These are phyloP conservation scores for Anthrax anthrax DNA, from an alignment of 2,888 invertebrate genomes.

Conservation along the genomic window DNA sequence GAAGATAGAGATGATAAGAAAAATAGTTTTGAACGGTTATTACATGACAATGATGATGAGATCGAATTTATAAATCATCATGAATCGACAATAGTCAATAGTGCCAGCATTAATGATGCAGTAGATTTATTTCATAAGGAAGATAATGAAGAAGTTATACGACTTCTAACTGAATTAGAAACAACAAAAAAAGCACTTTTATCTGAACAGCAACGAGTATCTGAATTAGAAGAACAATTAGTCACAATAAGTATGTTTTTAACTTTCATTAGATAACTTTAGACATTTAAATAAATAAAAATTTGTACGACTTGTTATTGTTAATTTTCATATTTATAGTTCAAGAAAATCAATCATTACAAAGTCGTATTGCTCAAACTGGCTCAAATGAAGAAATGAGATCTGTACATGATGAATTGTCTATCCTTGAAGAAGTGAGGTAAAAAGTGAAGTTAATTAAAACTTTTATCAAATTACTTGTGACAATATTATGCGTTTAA, in stretches of 20 bases:
- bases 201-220: conserved; percentile 55
- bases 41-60: too few species aligned
- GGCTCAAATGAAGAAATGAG: conserved; percentile 60
- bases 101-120: not conserved
- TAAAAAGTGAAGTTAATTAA: conserved; percentile 25
- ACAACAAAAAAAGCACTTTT: conserved; percentile 51
- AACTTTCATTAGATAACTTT: not conserved
- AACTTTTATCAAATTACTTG: too few species aligned
- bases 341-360: conserved; percentile 32
- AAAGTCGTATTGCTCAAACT: conserved; percentile 28
- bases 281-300: not conserved
- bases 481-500: too few species aligned
- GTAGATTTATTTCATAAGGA: conserved; percentile 15
- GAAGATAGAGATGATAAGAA: too few species aligned
- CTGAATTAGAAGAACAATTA: conserved; percentile 65
- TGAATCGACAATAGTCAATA: not conserved
- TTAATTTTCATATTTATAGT: conserved; percentile 15
- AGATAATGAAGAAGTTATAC: conserved; percentile 35
- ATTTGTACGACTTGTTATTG: not conserved
- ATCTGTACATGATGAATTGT: conserved; percentile 69
- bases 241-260: conserved; percentile 36
- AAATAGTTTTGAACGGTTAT: too few species aligned
- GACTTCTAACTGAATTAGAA: conserved; percentile 54
- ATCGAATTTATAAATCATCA: too few species aligned
- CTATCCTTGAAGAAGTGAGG: conserved; percentile 74